Conservation (phyloP, 2,888 invertebrate species). For the Polyommatus icarus region DNA sequence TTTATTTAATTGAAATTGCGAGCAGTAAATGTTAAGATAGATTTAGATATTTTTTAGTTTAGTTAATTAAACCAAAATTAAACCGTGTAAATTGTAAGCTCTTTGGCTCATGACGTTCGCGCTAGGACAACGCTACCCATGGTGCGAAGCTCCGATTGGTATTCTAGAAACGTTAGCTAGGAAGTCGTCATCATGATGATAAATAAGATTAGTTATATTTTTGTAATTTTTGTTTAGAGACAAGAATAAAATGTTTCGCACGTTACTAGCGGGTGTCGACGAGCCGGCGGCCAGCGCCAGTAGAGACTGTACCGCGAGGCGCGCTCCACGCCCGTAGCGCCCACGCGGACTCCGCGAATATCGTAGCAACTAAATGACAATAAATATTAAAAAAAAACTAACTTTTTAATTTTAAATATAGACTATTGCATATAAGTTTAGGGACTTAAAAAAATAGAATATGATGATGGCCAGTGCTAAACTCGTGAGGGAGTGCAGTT, state of each 20-base stretch:
- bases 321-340: constrained; percentile 53
- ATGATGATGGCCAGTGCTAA: constrained; percentile 81
- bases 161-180: constrained; percentile 13
- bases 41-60: neutral
- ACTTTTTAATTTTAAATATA: constrained; percentile 27
- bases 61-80: neutral
- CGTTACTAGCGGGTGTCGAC: constrained; percentile 35
- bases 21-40: neutral
- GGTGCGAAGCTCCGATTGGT: neutral
- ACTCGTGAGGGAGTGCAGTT: constrained; percentile 77
- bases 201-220: constrained; percentile 31
- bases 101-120: neutral
- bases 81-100: neutral
- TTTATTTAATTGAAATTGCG: neutral
- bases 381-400: neutral
- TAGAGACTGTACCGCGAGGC: constrained; percentile 55
- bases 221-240: constrained; percentile 38
- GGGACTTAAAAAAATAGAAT: constrained; percentile 43
- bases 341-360: constrained; percentile 49
- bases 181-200: constrained; percentile 29
- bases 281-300: constrained; percentile 47
- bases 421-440: constrained; percentile 24
- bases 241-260: constrained; percentile 40
- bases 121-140: neutral
- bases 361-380: constrained; percentile 34